Evolutionary conservation across 2,113 vertebrate species (phyloP).

Genomic region (Egretta garzetta): DNA sequence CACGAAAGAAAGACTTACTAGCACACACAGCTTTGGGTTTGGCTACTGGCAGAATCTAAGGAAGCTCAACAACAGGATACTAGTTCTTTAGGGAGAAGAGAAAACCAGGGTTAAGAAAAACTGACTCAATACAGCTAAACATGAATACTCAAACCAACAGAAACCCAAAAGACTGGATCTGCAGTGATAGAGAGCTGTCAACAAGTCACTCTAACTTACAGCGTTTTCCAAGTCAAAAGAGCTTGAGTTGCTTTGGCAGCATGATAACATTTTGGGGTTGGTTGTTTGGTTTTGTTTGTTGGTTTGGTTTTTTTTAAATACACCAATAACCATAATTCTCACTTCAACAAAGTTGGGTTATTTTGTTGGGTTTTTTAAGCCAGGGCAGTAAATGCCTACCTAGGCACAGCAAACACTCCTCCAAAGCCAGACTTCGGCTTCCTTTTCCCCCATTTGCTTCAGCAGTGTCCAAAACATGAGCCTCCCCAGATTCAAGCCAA

Average conservation of each 20-base stretch:
- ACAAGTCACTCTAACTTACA: not conserved
- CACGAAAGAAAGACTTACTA: not conserved
- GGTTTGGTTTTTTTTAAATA: not conserved
- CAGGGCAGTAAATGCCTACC: not conserved
- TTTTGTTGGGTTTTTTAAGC: not conserved
- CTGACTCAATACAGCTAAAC: not conserved
- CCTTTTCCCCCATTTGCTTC: not conserved
- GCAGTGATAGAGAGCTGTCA: not conserved
- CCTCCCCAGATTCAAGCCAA: not conserved
- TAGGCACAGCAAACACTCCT: not conserved
- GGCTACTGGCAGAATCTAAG: not conserved
- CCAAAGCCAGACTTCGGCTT: not conserved
- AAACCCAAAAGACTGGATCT: not conserved
- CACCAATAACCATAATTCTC: not conserved
- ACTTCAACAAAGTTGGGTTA: not conserved
- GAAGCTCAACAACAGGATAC: not conserved
- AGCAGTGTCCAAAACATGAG: not conserved
- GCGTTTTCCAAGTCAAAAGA: not conserved
- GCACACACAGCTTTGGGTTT: not conserved
- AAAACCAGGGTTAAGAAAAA: not conserved
- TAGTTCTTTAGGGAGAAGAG: not conserved
- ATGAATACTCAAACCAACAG: not conserved
- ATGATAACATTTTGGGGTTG: not conserved
- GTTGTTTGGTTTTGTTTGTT: too few relatives aligned
- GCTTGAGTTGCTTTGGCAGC: not conserved